Evolutionary conservation across 2,888 invertebrate species (phyloP), one percentile per base, ranked within the genome.

Genomic region (Cryptosula pallasiana): DNA sequence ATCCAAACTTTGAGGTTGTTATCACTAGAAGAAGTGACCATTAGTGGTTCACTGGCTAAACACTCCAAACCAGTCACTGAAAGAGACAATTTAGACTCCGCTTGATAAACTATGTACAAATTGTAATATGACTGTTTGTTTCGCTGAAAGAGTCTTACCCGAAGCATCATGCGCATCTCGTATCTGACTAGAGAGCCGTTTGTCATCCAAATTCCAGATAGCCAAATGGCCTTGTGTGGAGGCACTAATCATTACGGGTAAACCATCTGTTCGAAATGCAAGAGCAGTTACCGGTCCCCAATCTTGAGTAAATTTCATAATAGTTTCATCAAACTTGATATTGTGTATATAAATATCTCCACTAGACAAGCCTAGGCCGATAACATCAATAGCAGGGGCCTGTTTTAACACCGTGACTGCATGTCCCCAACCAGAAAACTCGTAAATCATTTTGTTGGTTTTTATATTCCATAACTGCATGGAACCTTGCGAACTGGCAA

Each of bases 401-500:
- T 95, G 92, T 80, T 92, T 91, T 36, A 94, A 83, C 23, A 90
- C 90, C 2, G 88, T 90, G 0, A 97, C 89, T 0, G 89, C 81
- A 1, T 89, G 88, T 5, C 79, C 79, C 92, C 93, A 94, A 92
- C 92, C 86, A 79, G 72, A 35, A 80, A 95, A 94, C 0, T 90
- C 90, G 82, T 91, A 90, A n/a, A 84, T 71, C 63, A 81, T 76
- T 73, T 80, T 80, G 74, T 79, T 89, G 27, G 89, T 89, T 72
- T 91, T 90, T 5, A 97, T 86, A 85, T 98, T 98, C 93, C 95
- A 95, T 75, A 98, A 84, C 80, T 95, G 94, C 76, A 97, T 80
- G 57, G 87, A 84, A 0, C 96, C 96, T 82, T 94, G 92, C 73
- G 89, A 88, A 77, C 94, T 94, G 0, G 92, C 96, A 55, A 97